Evolutionary conservation across 2,888 invertebrate species (phyloP).

Genomic region (Lithophane leautieri): DNA sequence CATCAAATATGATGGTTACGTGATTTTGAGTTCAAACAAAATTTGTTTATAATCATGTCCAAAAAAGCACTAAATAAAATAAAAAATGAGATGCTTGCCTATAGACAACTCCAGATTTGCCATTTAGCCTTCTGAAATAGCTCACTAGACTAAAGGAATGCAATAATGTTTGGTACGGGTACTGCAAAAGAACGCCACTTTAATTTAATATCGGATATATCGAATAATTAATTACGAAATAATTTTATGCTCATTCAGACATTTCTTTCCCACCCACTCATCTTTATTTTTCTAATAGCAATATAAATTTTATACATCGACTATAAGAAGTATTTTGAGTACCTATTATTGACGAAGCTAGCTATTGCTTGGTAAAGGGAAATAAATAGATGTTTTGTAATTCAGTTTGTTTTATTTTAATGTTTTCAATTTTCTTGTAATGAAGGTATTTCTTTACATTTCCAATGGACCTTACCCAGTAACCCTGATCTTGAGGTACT

Average conservation of each 20-base stretch:
- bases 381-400: constrained; percentile 52
- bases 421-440: neutral
- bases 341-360: constrained; percentile 39
- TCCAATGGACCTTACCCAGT: neutral
- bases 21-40: neutral
- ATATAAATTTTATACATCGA: constrained; percentile 35
- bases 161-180: neutral
- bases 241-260: neutral
- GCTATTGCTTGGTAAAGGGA: constrained; percentile 53
- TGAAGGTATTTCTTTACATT: neutral
- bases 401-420: constrained; percentile 28
- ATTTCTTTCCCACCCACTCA: constrained; percentile 10
- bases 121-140: neutral
- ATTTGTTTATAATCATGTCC: neutral
- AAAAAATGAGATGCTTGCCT: constrained; percentile 15
- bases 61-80: constrained; percentile 2
- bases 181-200: neutral
- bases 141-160: constrained; percentile 10
- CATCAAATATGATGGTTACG: neutral
- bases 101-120: constrained; percentile 13
- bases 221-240: neutral
- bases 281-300: constrained; percentile 22
- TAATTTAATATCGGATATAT: no score
- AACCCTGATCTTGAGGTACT: neutral
- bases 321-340: constrained; percentile 6